These are phyloP conservation scores for Lytechinus variegatus DNA, from an alignment of 35 echinoderm and acorn worm genomes.

Conservation along the genomic window DNA sequence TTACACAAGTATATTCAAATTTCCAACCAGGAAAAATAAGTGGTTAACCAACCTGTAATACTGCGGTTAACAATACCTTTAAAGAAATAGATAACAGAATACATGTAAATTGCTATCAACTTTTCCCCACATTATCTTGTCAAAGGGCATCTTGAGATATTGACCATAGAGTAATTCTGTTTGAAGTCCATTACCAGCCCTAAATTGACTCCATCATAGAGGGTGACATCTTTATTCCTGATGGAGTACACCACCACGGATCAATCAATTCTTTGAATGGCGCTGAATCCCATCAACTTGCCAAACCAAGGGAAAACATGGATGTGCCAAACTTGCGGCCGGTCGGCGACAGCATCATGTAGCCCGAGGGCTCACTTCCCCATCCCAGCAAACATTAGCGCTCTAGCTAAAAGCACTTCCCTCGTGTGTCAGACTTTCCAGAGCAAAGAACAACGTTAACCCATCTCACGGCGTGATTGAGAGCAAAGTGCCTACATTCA, in stretches of 20 bases:
- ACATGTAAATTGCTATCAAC: background rate
- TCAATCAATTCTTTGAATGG: background rate
- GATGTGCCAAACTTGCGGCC: background rate
- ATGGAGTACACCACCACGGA: background rate
- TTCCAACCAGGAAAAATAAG: too few species aligned
- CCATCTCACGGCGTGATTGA: background rate
- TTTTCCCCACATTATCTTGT: background rate
- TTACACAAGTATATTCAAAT: too few species aligned
- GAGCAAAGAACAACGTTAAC: background rate
- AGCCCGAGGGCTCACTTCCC: background rate
- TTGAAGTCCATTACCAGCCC: background rate
- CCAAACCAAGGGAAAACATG: background rate
- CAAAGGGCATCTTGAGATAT: background rate
- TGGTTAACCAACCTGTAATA: too few species aligned
- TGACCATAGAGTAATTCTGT: background rate
- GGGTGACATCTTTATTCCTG: background rate
- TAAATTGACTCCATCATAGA: background rate
- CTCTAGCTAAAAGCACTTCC: slow-evolving; percentile 8
- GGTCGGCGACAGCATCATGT: background rate
- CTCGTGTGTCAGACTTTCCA: background rate
- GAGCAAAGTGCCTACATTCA: background rate
- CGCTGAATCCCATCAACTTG: background rate
- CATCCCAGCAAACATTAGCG: background rate
- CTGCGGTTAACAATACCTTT: background rate
- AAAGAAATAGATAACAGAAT: background rate